phyloP scores from a whole-genome alignment of 2,888 invertebrate species.

The Hydroisotoma schaefferi region DNA sequence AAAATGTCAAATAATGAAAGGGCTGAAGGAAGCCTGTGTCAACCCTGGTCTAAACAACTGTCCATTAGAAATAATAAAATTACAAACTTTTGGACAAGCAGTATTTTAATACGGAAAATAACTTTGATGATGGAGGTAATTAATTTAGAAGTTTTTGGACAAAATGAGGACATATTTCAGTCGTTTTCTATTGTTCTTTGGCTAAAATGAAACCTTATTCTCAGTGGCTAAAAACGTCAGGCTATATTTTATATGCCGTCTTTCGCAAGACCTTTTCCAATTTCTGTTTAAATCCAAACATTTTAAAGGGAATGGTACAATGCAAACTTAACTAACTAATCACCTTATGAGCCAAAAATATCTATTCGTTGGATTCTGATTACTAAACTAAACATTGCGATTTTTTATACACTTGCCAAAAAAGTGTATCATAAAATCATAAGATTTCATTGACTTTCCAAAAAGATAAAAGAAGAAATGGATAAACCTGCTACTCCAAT shows the following conservation, averaged over 20 bases:
- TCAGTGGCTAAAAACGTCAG: not conserved
- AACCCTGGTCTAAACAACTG: conserved; percentile 19
- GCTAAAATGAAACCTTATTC: not conserved
- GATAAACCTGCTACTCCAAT: no score
- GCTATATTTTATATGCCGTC: not conserved
- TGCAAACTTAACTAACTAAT: not conserved
- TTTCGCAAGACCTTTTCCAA: not conserved
- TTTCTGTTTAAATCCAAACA: not conserved
- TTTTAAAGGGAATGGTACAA: not conserved
- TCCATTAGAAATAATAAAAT: not conserved
- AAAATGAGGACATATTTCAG: conserved; percentile 5
- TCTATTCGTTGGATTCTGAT: not conserved
- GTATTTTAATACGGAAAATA: no score
- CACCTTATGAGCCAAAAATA: not conserved
- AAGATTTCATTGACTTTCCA: no score
- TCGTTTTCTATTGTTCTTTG: not conserved
- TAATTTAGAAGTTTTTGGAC: conserved; percentile 1
- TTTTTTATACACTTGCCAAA: no score
- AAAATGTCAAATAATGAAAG: not conserved
- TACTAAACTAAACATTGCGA: no score
- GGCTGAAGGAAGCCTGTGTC: conserved; percentile 19
- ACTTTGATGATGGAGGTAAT: no score
- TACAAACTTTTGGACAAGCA: not conserved
- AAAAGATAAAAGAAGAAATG: no score
- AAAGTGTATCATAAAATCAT: no score